Evolutionary conservation across 2,888 invertebrate genomes (phyloP).

Genomic region (Ornithoptera priamus): DNA sequence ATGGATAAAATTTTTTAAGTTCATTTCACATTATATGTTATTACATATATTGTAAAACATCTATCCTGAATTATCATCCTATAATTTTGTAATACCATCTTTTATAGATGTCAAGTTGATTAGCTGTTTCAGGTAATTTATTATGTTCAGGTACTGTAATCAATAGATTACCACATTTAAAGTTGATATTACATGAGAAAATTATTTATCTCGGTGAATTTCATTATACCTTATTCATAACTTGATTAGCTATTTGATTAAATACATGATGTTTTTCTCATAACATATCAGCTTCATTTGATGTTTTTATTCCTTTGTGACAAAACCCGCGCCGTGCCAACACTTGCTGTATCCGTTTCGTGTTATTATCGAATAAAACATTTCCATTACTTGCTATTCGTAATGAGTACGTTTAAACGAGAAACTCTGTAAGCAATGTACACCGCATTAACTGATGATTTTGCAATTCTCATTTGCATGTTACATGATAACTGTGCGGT

Average conservation of each 20-base stretch:
- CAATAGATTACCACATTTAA: background rate
- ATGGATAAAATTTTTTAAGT: too few relatives aligned
- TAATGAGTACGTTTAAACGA: constrained; percentile 19
- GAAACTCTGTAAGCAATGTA: constrained; percentile 31
- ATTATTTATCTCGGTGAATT: background rate
- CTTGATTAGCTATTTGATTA: constrained; percentile 10
- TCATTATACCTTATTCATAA: constrained; percentile 3
- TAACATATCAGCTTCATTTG: constrained; percentile 33
- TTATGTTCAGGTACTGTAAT: background rate
- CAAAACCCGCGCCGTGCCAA: constrained; percentile 28
- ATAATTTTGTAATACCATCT: background rate
- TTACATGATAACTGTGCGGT: constrained; percentile 31
- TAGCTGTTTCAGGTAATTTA: background rate
- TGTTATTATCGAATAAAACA: constrained; percentile 26
- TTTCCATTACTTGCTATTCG: constrained; percentile 31
- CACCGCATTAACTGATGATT: constrained; percentile 29
- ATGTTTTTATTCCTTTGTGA: constrained; percentile 34
- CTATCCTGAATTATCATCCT: background rate
- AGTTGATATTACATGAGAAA: background rate
- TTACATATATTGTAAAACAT: background rate
- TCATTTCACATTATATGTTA: too few relatives aligned
- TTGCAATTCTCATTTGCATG: constrained; percentile 32
- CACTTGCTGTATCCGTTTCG: constrained; percentile 16
- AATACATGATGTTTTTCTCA: constrained; percentile 28
- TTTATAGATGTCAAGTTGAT: background rate